Evolutionary conservation across 2,888 invertebrate species (phyloP).

Genomic region (Cerastis leucographa): DNA sequence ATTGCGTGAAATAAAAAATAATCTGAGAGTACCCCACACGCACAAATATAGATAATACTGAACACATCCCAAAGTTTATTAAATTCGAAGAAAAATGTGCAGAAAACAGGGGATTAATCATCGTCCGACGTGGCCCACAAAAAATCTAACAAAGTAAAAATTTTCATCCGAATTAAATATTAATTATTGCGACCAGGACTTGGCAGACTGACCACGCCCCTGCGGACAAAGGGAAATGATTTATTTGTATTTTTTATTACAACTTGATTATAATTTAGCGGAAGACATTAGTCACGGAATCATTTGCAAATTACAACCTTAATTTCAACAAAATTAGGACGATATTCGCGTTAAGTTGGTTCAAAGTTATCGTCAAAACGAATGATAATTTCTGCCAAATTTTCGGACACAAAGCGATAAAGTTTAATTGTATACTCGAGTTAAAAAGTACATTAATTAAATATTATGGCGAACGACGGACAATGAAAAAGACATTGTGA

Average conservation of each 20-base stretch:
- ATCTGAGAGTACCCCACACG: slow-evolving; percentile 27
- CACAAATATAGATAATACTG: slow-evolving; percentile 26
- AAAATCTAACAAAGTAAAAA: slow-evolving; percentile 69
- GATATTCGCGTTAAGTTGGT: slow-evolving; percentile 16
- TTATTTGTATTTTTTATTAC: slow-evolving; percentile 72
- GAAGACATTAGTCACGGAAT: slow-evolving; percentile 60
- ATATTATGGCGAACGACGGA: slow-evolving; percentile 64
- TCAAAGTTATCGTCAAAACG: slow-evolving; percentile 49
- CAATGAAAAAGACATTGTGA: slow-evolving; percentile 66
- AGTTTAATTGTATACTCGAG: slow-evolving; percentile 70
- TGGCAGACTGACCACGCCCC: slow-evolving; percentile 64
- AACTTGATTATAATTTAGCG: slow-evolving; percentile 72
- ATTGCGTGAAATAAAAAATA: slow-evolving; percentile 41
- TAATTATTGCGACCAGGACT: slow-evolving; percentile 71
- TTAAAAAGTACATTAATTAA: slow-evolving; percentile 71
- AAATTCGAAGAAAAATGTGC: slow-evolving; percentile 58
- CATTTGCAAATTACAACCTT: slow-evolving; percentile 47
- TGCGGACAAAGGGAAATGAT: slow-evolving; percentile 71
- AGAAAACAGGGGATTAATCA: slow-evolving; percentile 64
- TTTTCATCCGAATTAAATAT: slow-evolving; percentile 73
- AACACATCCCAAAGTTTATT: slow-evolving; percentile 45
- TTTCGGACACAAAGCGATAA: slow-evolving; percentile 68
- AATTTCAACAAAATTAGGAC: slow-evolving; percentile 26
- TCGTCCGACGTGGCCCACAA: slow-evolving; percentile 49
- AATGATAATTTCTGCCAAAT: slow-evolving; percentile 69